phyloP scores from a whole-genome alignment of 2,113 vertebrate species.

The Cichladusa arquata region DNA sequence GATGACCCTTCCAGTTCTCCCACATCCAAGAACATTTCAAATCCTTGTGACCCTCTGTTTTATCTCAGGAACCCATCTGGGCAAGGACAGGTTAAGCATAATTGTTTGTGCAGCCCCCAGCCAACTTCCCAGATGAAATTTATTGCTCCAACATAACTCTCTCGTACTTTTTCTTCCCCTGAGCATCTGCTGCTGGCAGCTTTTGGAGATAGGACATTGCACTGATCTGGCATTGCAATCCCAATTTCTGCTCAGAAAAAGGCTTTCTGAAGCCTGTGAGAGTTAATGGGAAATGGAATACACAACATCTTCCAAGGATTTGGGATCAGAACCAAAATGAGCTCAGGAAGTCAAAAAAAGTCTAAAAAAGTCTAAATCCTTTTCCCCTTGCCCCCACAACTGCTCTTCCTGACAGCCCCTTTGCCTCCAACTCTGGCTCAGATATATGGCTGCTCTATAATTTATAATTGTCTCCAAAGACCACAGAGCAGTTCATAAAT shows the following conservation, averaged over 20 bases:
- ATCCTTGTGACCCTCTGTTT: background rate
- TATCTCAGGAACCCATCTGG: background rate
- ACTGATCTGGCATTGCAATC: constrained; percentile 15
- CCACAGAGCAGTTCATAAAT: constrained; percentile 4
- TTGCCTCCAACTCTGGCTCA: background rate
- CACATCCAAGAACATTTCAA: background rate
- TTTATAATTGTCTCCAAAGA: constrained; percentile 8
- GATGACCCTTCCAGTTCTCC: background rate
- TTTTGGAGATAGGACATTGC: constrained; percentile 14
- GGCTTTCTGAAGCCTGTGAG: background rate
- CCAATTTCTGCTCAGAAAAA: constrained; percentile 28
- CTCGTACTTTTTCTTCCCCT: background rate
- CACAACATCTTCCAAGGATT: background rate
- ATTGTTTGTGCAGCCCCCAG: constrained; percentile 11
- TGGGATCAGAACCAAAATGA: constrained; percentile 16
- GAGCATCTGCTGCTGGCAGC: constrained; percentile 33
- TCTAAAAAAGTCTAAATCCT: background rate
- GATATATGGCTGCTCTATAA: background rate
- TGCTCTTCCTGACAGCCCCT: background rate
- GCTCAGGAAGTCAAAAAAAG: background rate
- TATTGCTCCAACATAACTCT: constrained; percentile 24
- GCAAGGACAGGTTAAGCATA: background rate
- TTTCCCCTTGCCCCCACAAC: background rate
- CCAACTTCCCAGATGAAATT: background rate
- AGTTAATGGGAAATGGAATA: constrained; percentile 36